Evolutionary conservation across 2,888 invertebrate genomes (phyloP), one percentile per base, ranked within the genome.

Genomic region (Melikaiella ostensackeni): DNA sequence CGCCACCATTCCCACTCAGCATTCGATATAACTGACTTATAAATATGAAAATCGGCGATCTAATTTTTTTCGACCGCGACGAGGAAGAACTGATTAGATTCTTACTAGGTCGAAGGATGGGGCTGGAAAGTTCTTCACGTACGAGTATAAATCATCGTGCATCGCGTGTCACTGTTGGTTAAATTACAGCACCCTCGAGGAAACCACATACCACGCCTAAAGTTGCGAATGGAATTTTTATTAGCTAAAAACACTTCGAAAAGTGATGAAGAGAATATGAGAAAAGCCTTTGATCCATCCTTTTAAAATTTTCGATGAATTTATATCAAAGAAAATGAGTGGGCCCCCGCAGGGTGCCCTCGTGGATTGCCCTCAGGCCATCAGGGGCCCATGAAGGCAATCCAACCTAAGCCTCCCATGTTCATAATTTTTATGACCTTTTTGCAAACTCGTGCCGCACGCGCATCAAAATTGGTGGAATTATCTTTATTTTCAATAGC

Each of bases 191-290:
- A 70, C 70, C 70, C 70, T 50, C 30, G 50, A 70, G 70, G 70
- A 70, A 70, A 70, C 70, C 50, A 70, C 70, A 70, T 50, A 70
- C 70, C 70, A 70, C 70, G 70, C 70, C 70, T 50, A 50, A 50
- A 70, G n/a, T 30, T 50, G 70, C 70, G 70, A 70, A 70, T 70
- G 70, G 70, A 70, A 70, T 70, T 70, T 70, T 50, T 70, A 70
- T 70, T 46, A 70, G 50, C 50, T 46, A 50, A 70, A 70, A 70
- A 70, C 70, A 50, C 70, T 70, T 70, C 30, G 33, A 70, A 70
- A 6, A 50, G 50, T 70, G 50, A n/a, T 33, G 70, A 70, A 50
- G 70, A 50, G 27, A 70, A 70, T 50, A n/a, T 35, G 63, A 11
- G 21, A 64, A 42, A 42, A 59, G 13, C 4, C 59, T 27, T 24